phyloP scores from a whole-genome alignment of 2,113 vertebrate genomes.

The Lepidothrix coronata region DNA sequence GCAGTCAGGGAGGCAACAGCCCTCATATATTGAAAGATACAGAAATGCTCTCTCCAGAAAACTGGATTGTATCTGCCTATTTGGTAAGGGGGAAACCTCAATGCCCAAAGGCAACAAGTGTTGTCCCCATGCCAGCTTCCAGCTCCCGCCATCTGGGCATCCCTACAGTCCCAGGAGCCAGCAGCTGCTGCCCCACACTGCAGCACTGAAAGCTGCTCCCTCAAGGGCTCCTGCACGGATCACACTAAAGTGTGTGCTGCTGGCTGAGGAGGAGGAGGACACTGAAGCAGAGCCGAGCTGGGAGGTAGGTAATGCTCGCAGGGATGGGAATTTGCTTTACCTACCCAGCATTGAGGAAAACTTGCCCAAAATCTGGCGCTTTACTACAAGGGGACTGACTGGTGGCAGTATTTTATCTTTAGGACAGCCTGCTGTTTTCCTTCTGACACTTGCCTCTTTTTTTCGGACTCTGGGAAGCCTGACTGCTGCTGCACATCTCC shows the following conservation, averaged over 20 bases:
- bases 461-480: neutral
- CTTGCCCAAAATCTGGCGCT: neutral
- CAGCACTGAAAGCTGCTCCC: neutral
- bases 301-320: neutral
- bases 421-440: neutral
- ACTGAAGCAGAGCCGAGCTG: neutral
- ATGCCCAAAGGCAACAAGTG: neutral
- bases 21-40: neutral
- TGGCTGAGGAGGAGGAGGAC: neutral
- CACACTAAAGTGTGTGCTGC: rapidly evolving
- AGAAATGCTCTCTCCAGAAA: neutral
- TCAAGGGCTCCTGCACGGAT: neutral
- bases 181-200: neutral
- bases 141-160: neutral
- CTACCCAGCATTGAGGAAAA: neutral
- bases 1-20: neutral
- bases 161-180: neutral
- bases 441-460: neutral
- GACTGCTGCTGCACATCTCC: neutral
- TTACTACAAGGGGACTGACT: neutral
- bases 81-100: neutral
- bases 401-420: neutral
- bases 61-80: neutral
- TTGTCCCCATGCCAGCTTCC: neutral
- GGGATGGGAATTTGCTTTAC: neutral